These are phyloP conservation scores for Neoascia interrupta DNA, from an alignment of 2,888 invertebrate species.

Conservation along the genomic window DNA sequence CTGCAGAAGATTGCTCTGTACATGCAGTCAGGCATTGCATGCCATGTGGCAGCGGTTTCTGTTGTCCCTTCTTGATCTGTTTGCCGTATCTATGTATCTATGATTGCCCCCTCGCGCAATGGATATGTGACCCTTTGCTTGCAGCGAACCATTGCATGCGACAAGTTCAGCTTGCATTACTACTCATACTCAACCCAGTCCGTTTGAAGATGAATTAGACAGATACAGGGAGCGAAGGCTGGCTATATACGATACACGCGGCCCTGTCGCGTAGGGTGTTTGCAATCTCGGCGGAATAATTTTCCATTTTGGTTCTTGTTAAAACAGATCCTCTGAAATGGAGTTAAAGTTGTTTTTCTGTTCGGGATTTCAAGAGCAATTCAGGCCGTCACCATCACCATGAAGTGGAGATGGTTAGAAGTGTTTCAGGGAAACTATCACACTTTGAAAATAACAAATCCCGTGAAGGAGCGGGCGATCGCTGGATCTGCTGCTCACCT, in stretches of 20 bases:
- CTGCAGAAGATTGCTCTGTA: slow-evolving; percentile 21
- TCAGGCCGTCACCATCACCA: slow-evolving; percentile 21
- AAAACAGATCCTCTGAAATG: slow-evolving; percentile 39
- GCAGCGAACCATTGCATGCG: slow-evolving; percentile 51
- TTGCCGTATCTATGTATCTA: slow-evolving; percentile 46
- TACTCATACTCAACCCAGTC: slow-evolving; percentile 15
- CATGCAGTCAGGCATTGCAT: slow-evolving; percentile 30
- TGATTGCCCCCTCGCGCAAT: slow-evolving; percentile 32
- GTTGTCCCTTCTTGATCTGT: slow-evolving; percentile 63
- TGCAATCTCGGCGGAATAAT: slow-evolving; percentile 48
- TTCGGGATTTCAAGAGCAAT: slow-evolving; percentile 27
- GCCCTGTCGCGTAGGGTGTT: slow-evolving; percentile 8
- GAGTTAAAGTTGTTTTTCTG: slow-evolving; percentile 14
- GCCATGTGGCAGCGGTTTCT: slow-evolving; percentile 15
- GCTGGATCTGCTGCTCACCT: slow-evolving; percentile 21
- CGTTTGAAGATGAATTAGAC: slow-evolving; percentile 37
- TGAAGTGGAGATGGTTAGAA: slow-evolving; percentile 48
- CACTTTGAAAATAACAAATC: slow-evolving; percentile 46
- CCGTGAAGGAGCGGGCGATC: slow-evolving; percentile 29
- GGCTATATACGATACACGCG: background rate
- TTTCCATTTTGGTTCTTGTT: slow-evolving; percentile 50
- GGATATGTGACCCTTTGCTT: slow-evolving; percentile 19
- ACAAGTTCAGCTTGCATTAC: slow-evolving; percentile 54
- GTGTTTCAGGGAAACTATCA: slow-evolving; percentile 62
- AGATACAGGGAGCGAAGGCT: slow-evolving; percentile 9